Evolutionary conservation across 2,113 vertebrate species (phyloP), one percentile per base, ranked within the genome.

Genomic region (Atrichornis clamosus): DNA sequence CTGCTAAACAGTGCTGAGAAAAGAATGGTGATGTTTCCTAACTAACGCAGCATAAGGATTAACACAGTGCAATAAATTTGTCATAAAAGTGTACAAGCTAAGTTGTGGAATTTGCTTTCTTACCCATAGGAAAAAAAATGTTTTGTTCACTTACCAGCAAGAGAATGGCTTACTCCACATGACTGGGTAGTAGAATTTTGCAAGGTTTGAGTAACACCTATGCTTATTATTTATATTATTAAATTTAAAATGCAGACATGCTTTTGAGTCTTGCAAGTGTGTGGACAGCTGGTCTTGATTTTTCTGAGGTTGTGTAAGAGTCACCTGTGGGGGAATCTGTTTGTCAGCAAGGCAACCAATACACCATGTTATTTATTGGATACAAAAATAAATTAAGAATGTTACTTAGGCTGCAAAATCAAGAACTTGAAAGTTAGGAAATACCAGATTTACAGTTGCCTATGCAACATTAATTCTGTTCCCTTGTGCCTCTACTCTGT

Each of bases 271-370:
- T 89, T 79, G 76, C 56, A 90, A 90, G 87, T 84, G 78, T 97
- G 74, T 97, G 85, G 93, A 96, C 89, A 97, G 90, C 90, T 96
- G 94, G 93, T 87, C 87, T 95, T 97, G 79, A 97, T 94, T 97
- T 97, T 93, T 93, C 64, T 65, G 85, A 96, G 89, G 86, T 93
- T 96, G 87, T 92, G 59, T 86, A 91, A 89, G 72, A 96, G 88
- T 96, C 95, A 96, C 91, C 88, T 95, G 92, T 94, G 95, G 93
- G 92, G 84, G 90, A 96, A 96, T 95, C 68, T 16, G 91, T 97
- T 96, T 96, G 93, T 96, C 94, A 96, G 89, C 93, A 87, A 92
- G 84, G 83, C 94, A 91, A 85, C 93, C 79, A 87, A 78, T 91
- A 39, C 58, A 80, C 59, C 21, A 4, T 79, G 94, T 94, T 96